Evolutionary conservation across 2,888 invertebrate genomes (phyloP).

Genomic region (Drosophila longiperda): DNA sequence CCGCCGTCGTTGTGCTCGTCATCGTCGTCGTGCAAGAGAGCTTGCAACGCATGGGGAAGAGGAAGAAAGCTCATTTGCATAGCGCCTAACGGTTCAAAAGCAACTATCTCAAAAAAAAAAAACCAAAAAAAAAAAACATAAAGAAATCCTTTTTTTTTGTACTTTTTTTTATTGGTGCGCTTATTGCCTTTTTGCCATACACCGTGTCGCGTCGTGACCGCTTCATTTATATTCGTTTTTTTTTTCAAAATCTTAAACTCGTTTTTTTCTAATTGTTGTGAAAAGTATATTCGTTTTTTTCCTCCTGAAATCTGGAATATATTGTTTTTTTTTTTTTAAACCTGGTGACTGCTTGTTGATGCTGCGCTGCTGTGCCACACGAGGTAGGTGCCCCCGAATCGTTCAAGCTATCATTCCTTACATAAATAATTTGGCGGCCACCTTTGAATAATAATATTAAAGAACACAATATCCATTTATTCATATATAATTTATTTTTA

Average conservation of each 20-base stretch:
- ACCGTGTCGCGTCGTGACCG: slow-evolving; percentile 17
- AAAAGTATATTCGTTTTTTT: neutral
- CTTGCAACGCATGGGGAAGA: slow-evolving; percentile 52
- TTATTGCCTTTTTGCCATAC: slow-evolving; percentile 7
- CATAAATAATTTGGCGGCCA: slow-evolving; percentile 50
- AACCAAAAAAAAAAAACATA: neutral
- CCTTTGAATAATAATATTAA: slow-evolving; percentile 12
- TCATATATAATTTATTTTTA: slow-evolving; percentile 7
- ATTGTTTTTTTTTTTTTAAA: slow-evolving; percentile 4
- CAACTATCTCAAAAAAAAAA: slow-evolving; percentile 28
- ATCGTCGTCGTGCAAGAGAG: slow-evolving; percentile 42
- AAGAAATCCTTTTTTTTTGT: slow-evolving; percentile 24
- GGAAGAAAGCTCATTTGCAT: slow-evolving; percentile 54
- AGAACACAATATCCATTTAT: neutral
- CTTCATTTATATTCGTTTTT: neutral
- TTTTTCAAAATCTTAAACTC: slow-evolving; percentile 14
- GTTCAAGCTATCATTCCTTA: neutral
- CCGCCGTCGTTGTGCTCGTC: slow-evolving; percentile 5
- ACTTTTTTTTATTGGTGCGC: slow-evolving; percentile 49
- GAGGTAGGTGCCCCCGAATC: slow-evolving; percentile 44
- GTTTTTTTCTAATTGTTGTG: slow-evolving; percentile 10
- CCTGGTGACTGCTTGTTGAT: slow-evolving; percentile 43
- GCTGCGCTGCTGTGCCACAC: slow-evolving; percentile 34
- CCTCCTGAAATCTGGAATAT: neutral
- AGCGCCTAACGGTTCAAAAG: slow-evolving; percentile 44